These are phyloP conservation scores for Protobothrops mucrosquamatus DNA, from an alignment of 2,113 vertebrate genomes.

Conservation along the genomic window DNA sequence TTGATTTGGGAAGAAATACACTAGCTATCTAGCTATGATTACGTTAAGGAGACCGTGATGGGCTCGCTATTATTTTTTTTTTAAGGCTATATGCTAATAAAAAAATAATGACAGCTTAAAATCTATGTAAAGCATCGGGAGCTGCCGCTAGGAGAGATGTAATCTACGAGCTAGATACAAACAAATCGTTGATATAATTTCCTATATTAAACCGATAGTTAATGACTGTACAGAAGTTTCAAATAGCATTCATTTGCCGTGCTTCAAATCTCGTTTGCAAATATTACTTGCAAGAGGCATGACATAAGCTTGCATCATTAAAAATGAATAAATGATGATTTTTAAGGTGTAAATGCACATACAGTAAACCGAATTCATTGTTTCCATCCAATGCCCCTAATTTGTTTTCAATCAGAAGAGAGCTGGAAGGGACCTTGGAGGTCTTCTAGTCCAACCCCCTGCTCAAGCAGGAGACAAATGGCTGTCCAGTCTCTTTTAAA, in stretches of 20 bases:
- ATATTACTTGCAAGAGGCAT: neutral
- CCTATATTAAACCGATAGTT: neutral
- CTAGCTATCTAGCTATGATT: neutral
- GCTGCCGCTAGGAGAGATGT: neutral
- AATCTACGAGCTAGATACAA: neutral
- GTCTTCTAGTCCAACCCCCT: no score
- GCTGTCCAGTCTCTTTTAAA: no score
- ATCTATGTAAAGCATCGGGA: neutral
- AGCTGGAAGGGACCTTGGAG: no score
- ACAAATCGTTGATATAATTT: neutral
- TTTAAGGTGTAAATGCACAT: neutral
- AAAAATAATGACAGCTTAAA: neutral
- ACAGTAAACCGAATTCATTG: conserved; percentile 7
- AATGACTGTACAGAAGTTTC: neutral
- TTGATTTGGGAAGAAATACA: neutral
- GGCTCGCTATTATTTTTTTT: neutral
- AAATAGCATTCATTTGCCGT: neutral
- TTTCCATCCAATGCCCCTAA: neutral
- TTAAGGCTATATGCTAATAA: neutral
- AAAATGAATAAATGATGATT: neutral
- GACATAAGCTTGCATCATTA: neutral
- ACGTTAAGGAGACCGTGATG: neutral
- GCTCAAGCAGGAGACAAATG: no score
- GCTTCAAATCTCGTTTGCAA: neutral
- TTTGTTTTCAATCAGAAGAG: no score